Conservation (phyloP, 2,888 invertebrate species). For the Pinctada fucata region DNA sequence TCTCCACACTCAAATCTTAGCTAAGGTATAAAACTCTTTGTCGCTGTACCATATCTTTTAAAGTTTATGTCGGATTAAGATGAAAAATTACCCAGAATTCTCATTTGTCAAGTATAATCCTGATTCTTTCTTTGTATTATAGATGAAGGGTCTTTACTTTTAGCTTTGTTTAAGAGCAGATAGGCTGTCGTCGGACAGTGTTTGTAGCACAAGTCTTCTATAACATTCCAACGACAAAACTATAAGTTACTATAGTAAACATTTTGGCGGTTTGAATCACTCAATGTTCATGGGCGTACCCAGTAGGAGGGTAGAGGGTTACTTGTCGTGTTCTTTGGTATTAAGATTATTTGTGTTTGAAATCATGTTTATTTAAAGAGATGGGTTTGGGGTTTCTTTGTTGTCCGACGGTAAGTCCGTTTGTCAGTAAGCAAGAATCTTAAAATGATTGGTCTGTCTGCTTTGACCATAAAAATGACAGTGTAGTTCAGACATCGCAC, state of each 20-base stretch:
- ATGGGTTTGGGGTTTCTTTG: too few species aligned
- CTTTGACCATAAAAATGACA: too few species aligned
- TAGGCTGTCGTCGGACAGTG: background rate
- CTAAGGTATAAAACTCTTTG: background rate
- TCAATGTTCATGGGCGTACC: too few species aligned
- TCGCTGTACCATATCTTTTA: background rate
- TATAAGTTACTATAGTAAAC: background rate
- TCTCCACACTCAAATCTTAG: background rate
- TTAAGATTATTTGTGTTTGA: too few species aligned
- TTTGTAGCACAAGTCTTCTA: background rate
- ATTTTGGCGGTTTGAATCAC: background rate
- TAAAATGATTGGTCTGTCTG: too few species aligned
- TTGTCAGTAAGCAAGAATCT: too few species aligned
- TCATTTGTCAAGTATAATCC: background rate
- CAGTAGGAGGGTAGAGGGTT: too few species aligned
- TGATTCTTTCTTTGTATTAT: background rate
- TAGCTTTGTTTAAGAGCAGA: slow-evolving; percentile 2
- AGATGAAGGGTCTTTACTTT: background rate
- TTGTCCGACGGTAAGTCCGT: too few species aligned
- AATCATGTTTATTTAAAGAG: too few species aligned
- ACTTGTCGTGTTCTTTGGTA: too few species aligned
- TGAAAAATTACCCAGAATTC: slow-evolving; percentile 1
- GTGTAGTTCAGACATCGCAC: too few species aligned
- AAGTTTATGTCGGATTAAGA: slow-evolving; percentile 3
- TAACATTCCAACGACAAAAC: background rate